phyloP scores from a whole-genome alignment of 64 coral and sea anemone species.

The Montipora foliosa region DNA sequence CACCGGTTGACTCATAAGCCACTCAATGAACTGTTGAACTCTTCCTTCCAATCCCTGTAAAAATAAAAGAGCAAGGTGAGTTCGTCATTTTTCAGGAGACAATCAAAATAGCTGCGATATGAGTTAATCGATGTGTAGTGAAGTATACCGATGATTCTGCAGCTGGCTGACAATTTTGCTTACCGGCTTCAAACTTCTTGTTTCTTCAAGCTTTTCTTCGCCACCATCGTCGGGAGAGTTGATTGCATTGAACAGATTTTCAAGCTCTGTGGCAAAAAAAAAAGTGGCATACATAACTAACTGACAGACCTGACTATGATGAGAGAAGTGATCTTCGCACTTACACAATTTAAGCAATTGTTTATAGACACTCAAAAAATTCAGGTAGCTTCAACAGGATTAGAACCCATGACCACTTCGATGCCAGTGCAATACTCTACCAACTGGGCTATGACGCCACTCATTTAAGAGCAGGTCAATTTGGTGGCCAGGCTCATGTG shows the following conservation, averaged over 20 bases:
- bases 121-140: neutral
- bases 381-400: neutral
- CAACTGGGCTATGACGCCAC: too few relatives aligned
- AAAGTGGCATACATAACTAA: neutral
- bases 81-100: neutral
- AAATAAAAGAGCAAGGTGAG: neutral
- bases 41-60: slow-evolving; percentile 73
- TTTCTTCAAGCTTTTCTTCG: slow-evolving; percentile 76
- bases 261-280: slow-evolving; percentile 61
- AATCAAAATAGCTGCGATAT: neutral
- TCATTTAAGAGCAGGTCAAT: too few relatives aligned
- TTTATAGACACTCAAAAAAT: neutral
- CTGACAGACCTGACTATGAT: neutral
- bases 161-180: neutral
- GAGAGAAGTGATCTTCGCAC: too few relatives aligned
- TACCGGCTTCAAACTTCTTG: slow-evolving; percentile 83
- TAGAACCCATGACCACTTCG: too few relatives aligned
- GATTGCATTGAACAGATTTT: slow-evolving; percentile 90
- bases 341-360: too few relatives aligned
- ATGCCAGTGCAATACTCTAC: too few relatives aligned
- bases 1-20: slow-evolving; percentile 94
- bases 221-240: slow-evolving; percentile 78
- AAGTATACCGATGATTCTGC: too few relatives aligned
- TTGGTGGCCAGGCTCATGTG: too few relatives aligned
- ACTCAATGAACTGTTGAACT: slow-evolving; percentile 89